Evolutionary conservation across 2,888 invertebrate genomes (phyloP).

Genomic region (Cerastis leucographa): DNA sequence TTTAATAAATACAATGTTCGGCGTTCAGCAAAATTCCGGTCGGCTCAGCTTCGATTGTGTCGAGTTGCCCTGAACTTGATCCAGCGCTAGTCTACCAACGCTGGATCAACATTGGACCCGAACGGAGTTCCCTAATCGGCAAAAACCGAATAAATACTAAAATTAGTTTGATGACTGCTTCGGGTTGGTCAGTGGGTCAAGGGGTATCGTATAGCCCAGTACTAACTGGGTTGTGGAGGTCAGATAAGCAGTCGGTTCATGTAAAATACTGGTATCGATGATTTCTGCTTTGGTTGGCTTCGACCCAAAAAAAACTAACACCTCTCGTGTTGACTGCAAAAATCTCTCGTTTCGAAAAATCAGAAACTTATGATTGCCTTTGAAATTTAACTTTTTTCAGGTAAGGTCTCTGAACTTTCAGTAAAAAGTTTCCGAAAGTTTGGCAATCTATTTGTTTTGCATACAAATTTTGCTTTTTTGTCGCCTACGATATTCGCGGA

Average conservation of each 20-base stretch:
- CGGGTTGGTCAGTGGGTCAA: too few relatives aligned
- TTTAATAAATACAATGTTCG: not conserved
- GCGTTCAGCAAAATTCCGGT: too few relatives aligned
- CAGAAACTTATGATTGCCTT: constrained; percentile 58
- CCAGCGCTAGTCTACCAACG: too few relatives aligned
- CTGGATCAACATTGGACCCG: too few relatives aligned
- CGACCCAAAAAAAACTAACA: not conserved
- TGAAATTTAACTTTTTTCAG: constrained; percentile 40
- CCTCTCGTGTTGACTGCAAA: constrained; percentile 1
- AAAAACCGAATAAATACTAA: not conserved
- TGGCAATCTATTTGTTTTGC: constrained; percentile 57
- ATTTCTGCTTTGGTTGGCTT: not conserved
- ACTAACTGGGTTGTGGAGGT: too few relatives aligned
- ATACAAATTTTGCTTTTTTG: constrained; percentile 50
- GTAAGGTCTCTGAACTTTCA: constrained; percentile 25
- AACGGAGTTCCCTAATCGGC: not conserved
- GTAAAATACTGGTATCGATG: too few relatives aligned
- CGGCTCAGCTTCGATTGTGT: too few relatives aligned
- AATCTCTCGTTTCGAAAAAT: not conserved
- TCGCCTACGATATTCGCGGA: constrained; percentile 24
- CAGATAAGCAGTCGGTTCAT: too few relatives aligned
- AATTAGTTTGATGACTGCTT: not conserved
- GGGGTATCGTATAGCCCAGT: too few relatives aligned
- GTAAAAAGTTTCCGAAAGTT: constrained; percentile 41
- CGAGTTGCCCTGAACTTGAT: too few relatives aligned